Conservation (phyloP, 1,140 invertebrate species). For the Apis dorsata region DNA sequence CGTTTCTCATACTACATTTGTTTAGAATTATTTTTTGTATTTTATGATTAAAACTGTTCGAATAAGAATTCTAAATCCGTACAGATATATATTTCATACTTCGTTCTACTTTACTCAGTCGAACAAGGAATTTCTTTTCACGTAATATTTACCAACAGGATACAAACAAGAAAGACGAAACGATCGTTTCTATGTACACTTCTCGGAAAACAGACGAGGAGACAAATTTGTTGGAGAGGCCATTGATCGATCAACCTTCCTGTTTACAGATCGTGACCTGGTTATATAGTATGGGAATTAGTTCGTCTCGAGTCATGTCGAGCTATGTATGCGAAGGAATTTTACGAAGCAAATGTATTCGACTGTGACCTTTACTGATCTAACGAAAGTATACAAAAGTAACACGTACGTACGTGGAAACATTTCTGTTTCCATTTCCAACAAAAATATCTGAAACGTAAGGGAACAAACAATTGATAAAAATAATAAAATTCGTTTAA, state of each 20-base stretch:
- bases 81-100: background rate
- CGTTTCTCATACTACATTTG: background rate
- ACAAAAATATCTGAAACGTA: too few relatives aligned
- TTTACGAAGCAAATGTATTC: background rate
- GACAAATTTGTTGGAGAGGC: slow-evolving; percentile 26
- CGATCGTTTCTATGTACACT: background rate
- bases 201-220: background rate
- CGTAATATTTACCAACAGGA: slow-evolving; percentile 41
- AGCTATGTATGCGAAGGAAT: too few relatives aligned
- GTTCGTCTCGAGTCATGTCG: background rate
- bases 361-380: background rate
- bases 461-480: too few relatives aligned
- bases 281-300: background rate
- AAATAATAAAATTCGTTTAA: too few relatives aligned
- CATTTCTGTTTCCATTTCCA: too few relatives aligned
- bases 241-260: slow-evolving; percentile 39
- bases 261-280: slow-evolving; percentile 29
- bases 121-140: slow-evolving; percentile 38
- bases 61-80: too few relatives aligned
- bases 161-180: too few relatives aligned
- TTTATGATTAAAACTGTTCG: too few relatives aligned
- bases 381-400: too few relatives aligned
- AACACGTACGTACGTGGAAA: too few relatives aligned
- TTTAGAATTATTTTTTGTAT: too few relatives aligned
- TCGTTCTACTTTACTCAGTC: slow-evolving; percentile 26